These are phyloP conservation scores for Lophochroa leadbeateri DNA, from an alignment of 2,113 vertebrate species.

Conservation along the genomic window DNA sequence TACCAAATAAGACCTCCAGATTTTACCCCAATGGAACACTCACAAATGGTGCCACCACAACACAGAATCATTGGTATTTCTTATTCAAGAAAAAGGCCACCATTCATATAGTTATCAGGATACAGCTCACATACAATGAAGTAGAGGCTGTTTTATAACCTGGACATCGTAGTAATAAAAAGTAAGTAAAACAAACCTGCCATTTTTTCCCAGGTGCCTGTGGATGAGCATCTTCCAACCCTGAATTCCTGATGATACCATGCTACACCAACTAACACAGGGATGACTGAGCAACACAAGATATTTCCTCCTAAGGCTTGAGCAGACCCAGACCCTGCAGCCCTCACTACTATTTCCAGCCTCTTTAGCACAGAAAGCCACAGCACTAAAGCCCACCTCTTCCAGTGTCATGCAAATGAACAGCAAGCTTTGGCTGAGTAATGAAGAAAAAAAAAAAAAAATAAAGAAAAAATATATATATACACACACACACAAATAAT, in stretches of 20 bases:
- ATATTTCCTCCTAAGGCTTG: too few relatives aligned
- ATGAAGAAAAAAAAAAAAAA: background rate
- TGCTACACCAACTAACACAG: background rate
- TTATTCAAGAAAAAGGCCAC: background rate
- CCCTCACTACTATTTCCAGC: background rate
- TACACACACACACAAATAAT: too few relatives aligned
- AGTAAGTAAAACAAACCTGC: background rate
- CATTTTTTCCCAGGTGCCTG: too few relatives aligned
- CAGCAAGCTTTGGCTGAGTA: background rate
- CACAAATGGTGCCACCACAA: rapidly evolving
- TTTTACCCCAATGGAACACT: background rate
- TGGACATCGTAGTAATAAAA: background rate
- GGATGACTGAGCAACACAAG: rapidly evolving
- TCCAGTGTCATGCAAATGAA: background rate
- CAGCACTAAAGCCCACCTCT: background rate
- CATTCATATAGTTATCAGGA: rapidly evolving
- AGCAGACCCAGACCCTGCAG: background rate
- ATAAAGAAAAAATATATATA: background rate
- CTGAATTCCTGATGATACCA: background rate
- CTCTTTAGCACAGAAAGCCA: background rate
- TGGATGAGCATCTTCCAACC: background rate
- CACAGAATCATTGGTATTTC: background rate
- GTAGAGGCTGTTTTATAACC: background rate
- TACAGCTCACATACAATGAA: rapidly evolving
- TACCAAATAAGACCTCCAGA: background rate